phyloP scores from a whole-genome alignment of 2,113 vertebrate species.

The Poecile atricapillus region DNA sequence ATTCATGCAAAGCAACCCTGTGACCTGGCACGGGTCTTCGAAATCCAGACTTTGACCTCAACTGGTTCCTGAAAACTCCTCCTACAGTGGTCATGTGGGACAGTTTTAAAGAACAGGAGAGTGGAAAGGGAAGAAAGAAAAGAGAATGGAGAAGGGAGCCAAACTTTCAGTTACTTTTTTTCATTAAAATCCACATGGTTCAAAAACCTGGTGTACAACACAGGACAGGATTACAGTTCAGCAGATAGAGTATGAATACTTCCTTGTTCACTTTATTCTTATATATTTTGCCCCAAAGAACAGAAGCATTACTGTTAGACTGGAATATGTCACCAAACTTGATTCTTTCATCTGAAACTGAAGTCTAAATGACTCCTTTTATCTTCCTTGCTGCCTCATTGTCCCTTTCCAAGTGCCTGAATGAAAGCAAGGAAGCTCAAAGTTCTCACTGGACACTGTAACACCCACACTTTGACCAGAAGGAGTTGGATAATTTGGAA shows the following conservation, averaged over 20 bases:
- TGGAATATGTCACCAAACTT: slow-evolving; percentile 54
- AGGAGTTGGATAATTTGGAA: slow-evolving; percentile 33
- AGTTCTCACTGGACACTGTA: slow-evolving; percentile 62
- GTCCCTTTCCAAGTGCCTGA: background rate
- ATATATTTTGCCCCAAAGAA: slow-evolving; percentile 41
- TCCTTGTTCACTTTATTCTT: slow-evolving; percentile 56
- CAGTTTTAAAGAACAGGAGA: background rate
- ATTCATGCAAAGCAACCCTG: background rate
- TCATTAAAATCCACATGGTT: background rate
- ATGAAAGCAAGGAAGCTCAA: slow-evolving; percentile 40
- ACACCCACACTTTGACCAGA: slow-evolving; percentile 63
- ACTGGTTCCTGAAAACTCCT: background rate
- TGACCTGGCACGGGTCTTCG: background rate
- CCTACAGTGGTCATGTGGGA: background rate
- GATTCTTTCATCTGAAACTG: slow-evolving; percentile 60
- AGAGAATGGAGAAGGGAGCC: background rate
- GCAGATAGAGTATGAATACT: background rate
- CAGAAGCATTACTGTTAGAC: slow-evolving; percentile 56
- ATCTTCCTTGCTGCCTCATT: slow-evolving; percentile 53
- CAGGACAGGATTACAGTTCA: background rate
- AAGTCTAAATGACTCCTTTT: slow-evolving; percentile 72
- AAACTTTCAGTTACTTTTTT: background rate
- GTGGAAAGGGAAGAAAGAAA: background rate
- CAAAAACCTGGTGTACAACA: background rate
- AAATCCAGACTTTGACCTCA: slow-evolving; percentile 28